Evolutionary conservation across 2,797 vertebrate species (phyloP).

Genomic region (Tragelaphus eurycerus): DNA sequence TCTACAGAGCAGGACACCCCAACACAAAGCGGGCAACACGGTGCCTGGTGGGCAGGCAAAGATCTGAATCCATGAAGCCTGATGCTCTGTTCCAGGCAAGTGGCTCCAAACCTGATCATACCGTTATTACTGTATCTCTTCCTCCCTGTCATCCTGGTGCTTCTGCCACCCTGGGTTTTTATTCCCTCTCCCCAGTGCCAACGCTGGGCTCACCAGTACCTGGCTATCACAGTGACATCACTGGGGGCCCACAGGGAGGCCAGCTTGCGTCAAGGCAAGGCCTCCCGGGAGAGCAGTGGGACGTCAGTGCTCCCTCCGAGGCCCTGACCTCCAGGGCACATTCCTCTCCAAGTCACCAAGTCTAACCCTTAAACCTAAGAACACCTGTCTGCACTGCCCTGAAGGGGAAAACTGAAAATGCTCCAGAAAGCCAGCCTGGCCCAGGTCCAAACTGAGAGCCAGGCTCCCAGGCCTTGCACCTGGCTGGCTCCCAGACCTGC

Average conservation of each 20-base stretch:
- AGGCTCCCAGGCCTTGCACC: not conserved
- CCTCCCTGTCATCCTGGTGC: not conserved
- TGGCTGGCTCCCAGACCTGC: not conserved
- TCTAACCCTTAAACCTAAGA: not conserved
- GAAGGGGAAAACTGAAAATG: not conserved
- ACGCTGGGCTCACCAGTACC: not conserved
- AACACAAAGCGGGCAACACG: rapidly evolving
- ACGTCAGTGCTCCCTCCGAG: not conserved
- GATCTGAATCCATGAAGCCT: not conserved
- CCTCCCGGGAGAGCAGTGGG: not conserved
- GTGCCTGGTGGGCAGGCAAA: rapidly evolving
- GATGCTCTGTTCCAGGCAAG: not conserved
- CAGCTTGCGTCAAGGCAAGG: conserved; percentile 48
- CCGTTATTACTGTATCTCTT: not conserved
- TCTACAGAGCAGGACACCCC: not conserved
- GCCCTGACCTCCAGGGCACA: not conserved
- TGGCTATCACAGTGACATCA: conserved; percentile 33
- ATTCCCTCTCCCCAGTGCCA: conserved; percentile 16
- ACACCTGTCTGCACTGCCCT: not conserved
- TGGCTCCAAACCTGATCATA: too few relatives aligned
- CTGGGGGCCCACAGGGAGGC: conserved; percentile 40
- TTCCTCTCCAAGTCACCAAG: not conserved
- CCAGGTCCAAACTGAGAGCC: not conserved
- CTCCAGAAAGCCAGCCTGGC: not conserved
- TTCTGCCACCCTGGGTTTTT: not conserved